A percentile compares a stretch with the other conserved stretches of the same genome.
Evolutionary conservation across 2,888 invertebrate species (phyloP).

Genomic region (Coronaproctus castanopsis): DNA sequence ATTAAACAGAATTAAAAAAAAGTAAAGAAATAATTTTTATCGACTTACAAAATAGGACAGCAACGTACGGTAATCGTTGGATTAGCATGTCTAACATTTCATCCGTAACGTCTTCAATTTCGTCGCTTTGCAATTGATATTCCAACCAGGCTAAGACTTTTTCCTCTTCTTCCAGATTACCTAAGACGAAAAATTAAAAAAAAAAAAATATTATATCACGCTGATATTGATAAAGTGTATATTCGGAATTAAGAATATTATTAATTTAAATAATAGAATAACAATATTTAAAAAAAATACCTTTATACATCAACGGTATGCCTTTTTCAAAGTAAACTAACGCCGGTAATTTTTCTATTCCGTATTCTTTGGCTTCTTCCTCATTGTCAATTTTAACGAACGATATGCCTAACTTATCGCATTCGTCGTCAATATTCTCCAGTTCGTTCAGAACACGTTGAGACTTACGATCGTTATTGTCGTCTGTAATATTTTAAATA

Average conservation of each 20-base stretch:
- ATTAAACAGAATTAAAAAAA: too few relatives aligned
- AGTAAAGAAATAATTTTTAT: too few relatives aligned
- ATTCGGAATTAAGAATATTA: not conserved
- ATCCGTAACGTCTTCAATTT: constrained; percentile 84
- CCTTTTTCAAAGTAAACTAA: constrained; percentile 44
- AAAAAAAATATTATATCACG: not conserved
- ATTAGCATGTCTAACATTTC: constrained; percentile 82
- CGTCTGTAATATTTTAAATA: constrained; percentile 36
- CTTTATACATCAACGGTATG: constrained; percentile 29
- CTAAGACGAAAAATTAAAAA: constrained; percentile 20
- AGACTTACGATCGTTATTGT: constrained; percentile 71
- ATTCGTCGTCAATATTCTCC: constrained; percentile 86
- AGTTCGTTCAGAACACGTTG: constrained; percentile 67
- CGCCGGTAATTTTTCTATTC: constrained; percentile 69
- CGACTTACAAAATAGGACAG: constrained; percentile 71
- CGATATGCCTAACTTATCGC: constrained; percentile 66
- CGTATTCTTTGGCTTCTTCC: constrained; percentile 76
- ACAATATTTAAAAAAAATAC: constrained; percentile 19
- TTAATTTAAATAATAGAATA: not conserved
- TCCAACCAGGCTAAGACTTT: constrained; percentile 70
- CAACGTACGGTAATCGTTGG: constrained; percentile 68
- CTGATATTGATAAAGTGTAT: too few relatives aligned
- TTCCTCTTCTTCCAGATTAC: constrained; percentile 69
- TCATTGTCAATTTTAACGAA: constrained; percentile 83
- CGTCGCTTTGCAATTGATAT: constrained; percentile 64